Conservation (phyloP, 1,140 invertebrate genomes). For the Bombus picipes region DNA sequence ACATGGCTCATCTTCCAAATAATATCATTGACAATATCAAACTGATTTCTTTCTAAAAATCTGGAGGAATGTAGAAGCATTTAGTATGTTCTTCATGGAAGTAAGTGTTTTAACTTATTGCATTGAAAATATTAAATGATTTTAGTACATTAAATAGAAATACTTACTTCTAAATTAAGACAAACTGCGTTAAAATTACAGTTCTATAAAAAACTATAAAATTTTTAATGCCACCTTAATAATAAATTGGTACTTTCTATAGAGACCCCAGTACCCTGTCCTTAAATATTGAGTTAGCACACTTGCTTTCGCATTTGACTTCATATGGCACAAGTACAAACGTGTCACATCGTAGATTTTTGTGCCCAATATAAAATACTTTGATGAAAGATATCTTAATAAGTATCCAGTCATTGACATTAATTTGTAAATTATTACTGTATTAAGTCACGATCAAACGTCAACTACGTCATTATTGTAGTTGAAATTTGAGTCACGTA, state of each 20-base stretch:
- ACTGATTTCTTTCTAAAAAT: slow-evolving; percentile 38
- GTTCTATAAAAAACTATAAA: slow-evolving; percentile 56
- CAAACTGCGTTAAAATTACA: slow-evolving; percentile 18
- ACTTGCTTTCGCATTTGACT: slow-evolving; percentile 30
- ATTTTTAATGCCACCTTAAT: slow-evolving; percentile 61
- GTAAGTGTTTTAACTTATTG: slow-evolving; percentile 5
- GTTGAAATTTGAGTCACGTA: slow-evolving; percentile 82
- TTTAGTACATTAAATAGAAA: slow-evolving; percentile 38
- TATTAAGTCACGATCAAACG: slow-evolving; percentile 69
- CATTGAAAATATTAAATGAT: slow-evolving; percentile 45
- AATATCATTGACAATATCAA: slow-evolving; percentile 44
- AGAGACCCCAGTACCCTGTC: slow-evolving; percentile 59
- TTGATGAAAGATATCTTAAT: slow-evolving; percentile 5
- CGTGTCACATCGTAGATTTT: slow-evolving; percentile 16
- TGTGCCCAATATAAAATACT: slow-evolving; percentile 52
- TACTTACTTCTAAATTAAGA: slow-evolving; percentile 51
- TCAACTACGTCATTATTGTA: slow-evolving; percentile 81
- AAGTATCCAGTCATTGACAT: slow-evolving; percentile 17
- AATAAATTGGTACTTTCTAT: slow-evolving; percentile 58
- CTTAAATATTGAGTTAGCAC: slow-evolving; percentile 45
- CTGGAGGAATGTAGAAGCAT: slow-evolving; percentile 46
- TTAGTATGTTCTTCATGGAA: slow-evolving; percentile 37
- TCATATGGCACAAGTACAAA: slow-evolving; percentile 64
- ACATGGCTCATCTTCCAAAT: slow-evolving; percentile 20
- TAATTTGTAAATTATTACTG: slow-evolving; percentile 26